phyloP scores from a whole-genome alignment of 2,888 invertebrate species.

The Choreutis nemorana region DNA sequence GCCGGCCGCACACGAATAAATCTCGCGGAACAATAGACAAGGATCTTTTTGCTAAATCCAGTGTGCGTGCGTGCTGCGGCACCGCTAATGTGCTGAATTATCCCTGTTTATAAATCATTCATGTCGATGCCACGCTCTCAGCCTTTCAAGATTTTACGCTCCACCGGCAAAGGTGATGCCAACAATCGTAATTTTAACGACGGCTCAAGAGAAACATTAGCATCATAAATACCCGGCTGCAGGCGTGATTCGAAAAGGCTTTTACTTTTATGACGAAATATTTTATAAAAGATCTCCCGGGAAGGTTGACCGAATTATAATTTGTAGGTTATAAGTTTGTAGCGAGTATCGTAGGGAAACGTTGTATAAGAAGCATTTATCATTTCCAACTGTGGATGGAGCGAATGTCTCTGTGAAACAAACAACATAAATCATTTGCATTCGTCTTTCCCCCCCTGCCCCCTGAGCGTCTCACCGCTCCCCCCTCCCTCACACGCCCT shows the following conservation, averaged over 20 bases:
- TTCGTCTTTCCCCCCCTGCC: constrained; percentile 12
- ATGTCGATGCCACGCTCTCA: constrained; percentile 34
- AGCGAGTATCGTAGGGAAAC: constrained; percentile 8
- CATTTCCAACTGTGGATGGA: constrained; percentile 29
- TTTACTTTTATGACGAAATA: too few species aligned
- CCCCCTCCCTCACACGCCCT: neutral
- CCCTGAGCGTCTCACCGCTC: constrained; percentile 7
- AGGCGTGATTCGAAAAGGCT: neutral
- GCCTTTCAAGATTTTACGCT: constrained; percentile 19
- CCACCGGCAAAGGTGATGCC: constrained; percentile 14
- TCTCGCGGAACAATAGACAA: constrained; percentile 32
- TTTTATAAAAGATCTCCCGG: too few species aligned
- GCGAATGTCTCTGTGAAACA: constrained; percentile 30
- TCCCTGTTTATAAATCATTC: constrained; percentile 52
- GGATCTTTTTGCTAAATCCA: constrained; percentile 43
- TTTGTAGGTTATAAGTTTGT: neutral
- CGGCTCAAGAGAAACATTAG: constrained; percentile 13
- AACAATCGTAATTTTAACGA: constrained; percentile 22
- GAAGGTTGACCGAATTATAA: too few species aligned
- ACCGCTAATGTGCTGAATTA: constrained; percentile 42
- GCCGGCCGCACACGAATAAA: constrained; percentile 28
- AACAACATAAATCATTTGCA: constrained; percentile 48
- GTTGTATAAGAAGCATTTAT: constrained; percentile 42
- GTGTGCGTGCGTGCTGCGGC: constrained; percentile 42
- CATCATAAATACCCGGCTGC: constrained; percentile 17